phyloP scores from a whole-genome alignment of 2,113 vertebrate species.

The Tylochromis polylepis region DNA sequence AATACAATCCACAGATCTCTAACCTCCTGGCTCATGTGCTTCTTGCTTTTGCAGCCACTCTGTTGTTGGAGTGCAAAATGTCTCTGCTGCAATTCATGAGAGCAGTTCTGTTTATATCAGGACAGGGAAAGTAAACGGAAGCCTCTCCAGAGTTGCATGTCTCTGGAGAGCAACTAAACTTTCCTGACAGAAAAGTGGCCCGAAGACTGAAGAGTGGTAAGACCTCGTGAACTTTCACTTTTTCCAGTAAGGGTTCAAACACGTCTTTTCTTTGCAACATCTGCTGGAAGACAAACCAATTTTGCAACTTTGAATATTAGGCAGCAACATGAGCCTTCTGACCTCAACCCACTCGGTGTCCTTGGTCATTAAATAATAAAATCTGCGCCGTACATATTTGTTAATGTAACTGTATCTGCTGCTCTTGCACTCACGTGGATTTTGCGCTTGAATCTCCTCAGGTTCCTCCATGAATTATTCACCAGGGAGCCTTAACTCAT shows the following conservation, averaged over 20 bases:
- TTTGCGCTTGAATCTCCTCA: not conserved
- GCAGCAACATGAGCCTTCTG: not conserved
- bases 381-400: not conserved
- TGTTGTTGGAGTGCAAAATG: not conserved
- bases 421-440: not conserved
- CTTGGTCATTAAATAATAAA: not conserved
- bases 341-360: not conserved
- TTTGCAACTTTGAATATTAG: not conserved
- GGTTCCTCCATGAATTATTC: constrained; percentile 21
- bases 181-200: not conserved
- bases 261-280: not conserved
- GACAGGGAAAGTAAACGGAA: not conserved
- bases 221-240: not conserved
- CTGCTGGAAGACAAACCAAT: not conserved
- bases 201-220: not conserved
- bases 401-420: not conserved
- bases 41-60: not conserved
- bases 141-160: not conserved
- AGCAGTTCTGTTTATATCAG: not conserved
- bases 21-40: not conserved
- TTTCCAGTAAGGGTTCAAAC: not conserved
- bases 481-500: not conserved
- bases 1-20: not conserved
- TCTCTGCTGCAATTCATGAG: not conserved
- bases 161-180: not conserved